phyloP scores from a whole-genome alignment of 1,140 invertebrate genomes.

The Leptinotarsa defecta region DNA sequence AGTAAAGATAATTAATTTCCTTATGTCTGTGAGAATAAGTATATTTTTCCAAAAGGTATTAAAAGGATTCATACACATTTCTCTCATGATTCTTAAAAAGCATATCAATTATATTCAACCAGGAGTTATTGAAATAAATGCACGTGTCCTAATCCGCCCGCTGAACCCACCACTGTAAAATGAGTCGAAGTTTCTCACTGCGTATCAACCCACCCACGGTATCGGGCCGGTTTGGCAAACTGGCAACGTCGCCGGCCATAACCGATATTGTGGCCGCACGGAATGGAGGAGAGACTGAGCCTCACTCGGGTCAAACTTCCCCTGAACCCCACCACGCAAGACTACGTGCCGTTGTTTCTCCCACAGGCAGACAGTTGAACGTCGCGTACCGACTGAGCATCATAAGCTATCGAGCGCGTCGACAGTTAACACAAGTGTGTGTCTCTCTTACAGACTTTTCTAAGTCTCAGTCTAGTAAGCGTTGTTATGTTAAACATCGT shows the following conservation, averaged over 20 bases:
- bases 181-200: neutral
- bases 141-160: too few species aligned
- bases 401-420: conserved; percentile 32
- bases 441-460: conserved; percentile 8
- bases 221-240: conserved; percentile 39
- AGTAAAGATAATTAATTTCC: too few species aligned
- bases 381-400: conserved; percentile 37
- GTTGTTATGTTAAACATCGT: conserved; percentile 16
- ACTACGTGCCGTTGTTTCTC: conserved; percentile 49
- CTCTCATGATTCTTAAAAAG: too few species aligned
- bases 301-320: conserved; percentile 51
- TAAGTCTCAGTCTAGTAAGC: conserved; percentile 9
- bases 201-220: conserved; percentile 49
- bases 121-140: too few species aligned
- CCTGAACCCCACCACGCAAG: conserved; percentile 45
- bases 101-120: too few species aligned
- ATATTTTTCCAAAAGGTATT: too few species aligned
- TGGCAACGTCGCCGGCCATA: conserved; percentile 50
- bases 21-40: too few species aligned
- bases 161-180: neutral
- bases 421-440: conserved; percentile 1
- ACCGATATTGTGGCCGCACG: conserved; percentile 57
- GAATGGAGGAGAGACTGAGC: conserved; percentile 53
- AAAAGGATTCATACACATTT: too few species aligned
- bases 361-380: conserved; percentile 47